A percentile compares a stretch with the other conserved stretches of the same genome.
phyloP scores from a whole-genome alignment of 2,888 invertebrate genomes.

The Cabera pusaria region DNA sequence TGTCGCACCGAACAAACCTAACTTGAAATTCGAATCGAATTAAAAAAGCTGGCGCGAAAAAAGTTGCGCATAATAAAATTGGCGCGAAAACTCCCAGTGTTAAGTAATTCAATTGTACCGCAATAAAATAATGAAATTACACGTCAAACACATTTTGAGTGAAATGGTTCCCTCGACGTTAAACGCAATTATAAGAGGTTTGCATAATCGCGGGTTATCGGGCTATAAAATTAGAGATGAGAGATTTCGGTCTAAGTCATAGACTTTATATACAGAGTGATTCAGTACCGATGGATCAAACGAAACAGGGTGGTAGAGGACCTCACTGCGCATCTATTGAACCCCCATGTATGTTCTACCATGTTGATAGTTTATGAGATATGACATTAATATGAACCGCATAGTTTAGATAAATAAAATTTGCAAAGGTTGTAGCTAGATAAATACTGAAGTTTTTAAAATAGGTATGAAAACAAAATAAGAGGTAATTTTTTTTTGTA shows the following conservation, averaged over 20 bases:
- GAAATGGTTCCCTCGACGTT: constrained; percentile 51
- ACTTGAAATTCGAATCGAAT: constrained; percentile 24
- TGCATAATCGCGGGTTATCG: constrained; percentile 65
- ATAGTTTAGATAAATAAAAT: too few relatives aligned
- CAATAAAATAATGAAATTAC: constrained; percentile 75
- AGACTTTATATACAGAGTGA: too few relatives aligned
- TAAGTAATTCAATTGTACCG: constrained; percentile 63
- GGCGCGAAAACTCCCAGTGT: constrained; percentile 48
- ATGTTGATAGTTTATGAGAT: too few relatives aligned
- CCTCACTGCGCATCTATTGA: too few relatives aligned
- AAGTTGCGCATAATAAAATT: constrained; percentile 44
- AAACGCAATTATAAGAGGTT: constrained; percentile 67
- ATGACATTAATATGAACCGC: too few relatives aligned
- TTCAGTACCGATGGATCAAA: too few relatives aligned
- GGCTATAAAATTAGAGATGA: constrained; percentile 27
- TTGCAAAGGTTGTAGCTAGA: too few relatives aligned
- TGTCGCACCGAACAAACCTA: constrained; percentile 13
- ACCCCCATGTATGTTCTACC: too few relatives aligned
- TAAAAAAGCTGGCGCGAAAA: constrained; percentile 29
- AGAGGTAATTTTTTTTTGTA: too few relatives aligned
- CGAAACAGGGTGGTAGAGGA: too few relatives aligned
- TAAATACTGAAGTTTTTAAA: too few relatives aligned
- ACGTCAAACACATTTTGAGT: constrained; percentile 72
- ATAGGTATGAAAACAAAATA: too few relatives aligned
- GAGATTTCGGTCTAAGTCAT: constrained; percentile 10